Base-by-base conservation (phyloP, 1,140 invertebrate species). In the Laodelphax striatellus region DNA sequence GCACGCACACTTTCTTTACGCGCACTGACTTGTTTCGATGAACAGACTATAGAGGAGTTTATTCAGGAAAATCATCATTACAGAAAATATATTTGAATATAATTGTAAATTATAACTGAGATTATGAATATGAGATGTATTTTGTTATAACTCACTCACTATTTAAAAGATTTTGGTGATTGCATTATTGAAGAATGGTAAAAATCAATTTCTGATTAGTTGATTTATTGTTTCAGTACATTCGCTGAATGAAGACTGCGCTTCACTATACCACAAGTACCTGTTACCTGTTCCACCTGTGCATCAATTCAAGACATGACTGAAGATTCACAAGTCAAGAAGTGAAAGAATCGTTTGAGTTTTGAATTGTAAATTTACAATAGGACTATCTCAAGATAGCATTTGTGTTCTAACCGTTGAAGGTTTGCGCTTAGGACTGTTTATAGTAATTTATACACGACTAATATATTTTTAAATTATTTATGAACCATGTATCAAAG, bases 401-500 rank as follows among this genome's bases (percentile, higher is more conserved):
- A 31, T 19, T 28, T 34, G 14, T 38, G 54, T 55, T 50, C 54
- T 50, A 54, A 52, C 38, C 34, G 19, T 55, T 44, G 57, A 52
- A 59, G 21, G 52, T 52, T 52, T 52, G 52, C 57, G 59, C 34
- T 60, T 55, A 52, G 19, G 55, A 42, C 46, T 44, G 17, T 58
- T 43, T 19, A 53, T 50, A 55, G 55, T 46, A 60, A 53, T 55
- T 38, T 22, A 19, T 55, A 52, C 52, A 44, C 52, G 44, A 41
- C 44, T 60, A 53, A 54, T 60, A 55, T 60, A 55, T 60, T 19
- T 60, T 55, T 42, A 50, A 60, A 43, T 55, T 17, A 53, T 41
- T 53, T n/a, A 50, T 38, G 24, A 34, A 55, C 54, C 54, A 55
- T 24, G 6, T 13, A 55, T 55, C 38, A 38, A 38, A 38, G 38